Evolutionary conservation across 2,797 vertebrate genomes (phyloP).

Genomic region (Schizopygopsis malacanthus): DNA sequence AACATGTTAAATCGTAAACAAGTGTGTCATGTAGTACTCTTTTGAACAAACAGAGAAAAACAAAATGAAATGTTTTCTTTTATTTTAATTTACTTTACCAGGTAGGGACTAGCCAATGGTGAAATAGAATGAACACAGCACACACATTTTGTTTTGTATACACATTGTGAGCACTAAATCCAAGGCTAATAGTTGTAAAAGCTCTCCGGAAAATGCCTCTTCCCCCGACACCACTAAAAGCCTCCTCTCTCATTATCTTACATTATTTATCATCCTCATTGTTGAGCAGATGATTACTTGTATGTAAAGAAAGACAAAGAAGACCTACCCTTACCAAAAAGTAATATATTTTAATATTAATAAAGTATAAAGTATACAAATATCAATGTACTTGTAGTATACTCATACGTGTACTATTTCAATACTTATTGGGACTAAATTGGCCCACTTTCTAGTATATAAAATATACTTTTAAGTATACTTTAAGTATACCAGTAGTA

Average conservation of each 20-base stretch:
- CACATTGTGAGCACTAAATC: slow-evolving; percentile 44
- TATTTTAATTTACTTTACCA: slow-evolving; percentile 28
- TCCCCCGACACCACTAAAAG: slow-evolving; percentile 53
- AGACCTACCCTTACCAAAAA: neutral
- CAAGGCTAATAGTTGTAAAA: slow-evolving; percentile 49
- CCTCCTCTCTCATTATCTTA: slow-evolving; percentile 58
- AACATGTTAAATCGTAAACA: slow-evolving; percentile 47
- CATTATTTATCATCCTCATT: slow-evolving; percentile 57
- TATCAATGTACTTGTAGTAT: too few relatives aligned
- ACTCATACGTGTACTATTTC: too few relatives aligned
- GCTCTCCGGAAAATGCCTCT: slow-evolving; percentile 44
- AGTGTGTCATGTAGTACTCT: neutral
- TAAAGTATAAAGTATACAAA: too few relatives aligned
- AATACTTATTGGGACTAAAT: too few relatives aligned
- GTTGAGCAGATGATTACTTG: slow-evolving; percentile 42
- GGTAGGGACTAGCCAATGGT: slow-evolving; percentile 13
- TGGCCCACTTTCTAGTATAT: too few relatives aligned
- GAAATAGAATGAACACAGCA: slow-evolving; percentile 25
- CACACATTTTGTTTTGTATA: slow-evolving; percentile 21
- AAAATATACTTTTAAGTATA: too few relatives aligned
- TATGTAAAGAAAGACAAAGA: slow-evolving; percentile 31
- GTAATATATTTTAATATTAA: too few relatives aligned
- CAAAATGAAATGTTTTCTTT: slow-evolving; percentile 10
- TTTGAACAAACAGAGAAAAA: slow-evolving; percentile 31
- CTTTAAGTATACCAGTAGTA: too few relatives aligned